phyloP scores from a whole-genome alignment of 2,797 vertebrate genomes.

The Gymnocypris eckloni region DNA sequence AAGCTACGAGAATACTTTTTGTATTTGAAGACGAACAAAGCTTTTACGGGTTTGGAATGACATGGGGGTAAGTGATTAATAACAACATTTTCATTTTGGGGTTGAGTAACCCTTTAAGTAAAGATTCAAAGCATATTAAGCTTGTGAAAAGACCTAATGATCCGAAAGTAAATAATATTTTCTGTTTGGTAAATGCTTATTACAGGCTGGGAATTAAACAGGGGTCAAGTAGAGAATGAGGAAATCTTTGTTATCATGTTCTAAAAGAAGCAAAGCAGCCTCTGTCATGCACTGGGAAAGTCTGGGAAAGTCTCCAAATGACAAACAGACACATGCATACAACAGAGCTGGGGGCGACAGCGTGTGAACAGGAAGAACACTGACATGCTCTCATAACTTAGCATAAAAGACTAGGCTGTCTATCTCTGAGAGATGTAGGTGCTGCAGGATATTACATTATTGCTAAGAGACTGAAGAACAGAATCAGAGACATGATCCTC shows the following conservation, averaged over 20 bases:
- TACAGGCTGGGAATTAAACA: neutral
- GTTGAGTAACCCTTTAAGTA: neutral
- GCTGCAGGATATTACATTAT: slow-evolving; percentile 14
- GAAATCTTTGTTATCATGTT: slow-evolving; percentile 3
- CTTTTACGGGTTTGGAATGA: too few species aligned
- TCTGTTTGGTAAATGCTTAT: neutral
- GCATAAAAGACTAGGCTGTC: slow-evolving; percentile 30
- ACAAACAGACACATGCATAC: slow-evolving; percentile 16
- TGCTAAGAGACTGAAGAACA: slow-evolving; percentile 2
- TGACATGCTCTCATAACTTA: slow-evolving; percentile 41
- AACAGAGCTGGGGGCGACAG: slow-evolving; percentile 9
- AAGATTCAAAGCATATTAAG: neutral
- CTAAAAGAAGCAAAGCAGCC: neutral
- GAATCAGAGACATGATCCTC: slow-evolving; percentile 7
- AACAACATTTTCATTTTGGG: too few species aligned
- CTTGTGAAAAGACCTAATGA: neutral
- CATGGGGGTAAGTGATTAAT: too few species aligned
- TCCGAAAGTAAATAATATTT: neutral
- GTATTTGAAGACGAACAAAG: too few species aligned
- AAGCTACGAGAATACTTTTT: too few species aligned
- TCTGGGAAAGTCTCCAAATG: neutral
- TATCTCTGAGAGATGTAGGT: slow-evolving; percentile 22
- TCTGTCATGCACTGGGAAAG: neutral
- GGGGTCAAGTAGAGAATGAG: neutral
- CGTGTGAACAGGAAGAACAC: slow-evolving; percentile 43